Percentiles rank a stretch among this genome's conserved stretches.
Conservation (phyloP, 1,140 invertebrate species). For the Galleria mellonella region DNA sequence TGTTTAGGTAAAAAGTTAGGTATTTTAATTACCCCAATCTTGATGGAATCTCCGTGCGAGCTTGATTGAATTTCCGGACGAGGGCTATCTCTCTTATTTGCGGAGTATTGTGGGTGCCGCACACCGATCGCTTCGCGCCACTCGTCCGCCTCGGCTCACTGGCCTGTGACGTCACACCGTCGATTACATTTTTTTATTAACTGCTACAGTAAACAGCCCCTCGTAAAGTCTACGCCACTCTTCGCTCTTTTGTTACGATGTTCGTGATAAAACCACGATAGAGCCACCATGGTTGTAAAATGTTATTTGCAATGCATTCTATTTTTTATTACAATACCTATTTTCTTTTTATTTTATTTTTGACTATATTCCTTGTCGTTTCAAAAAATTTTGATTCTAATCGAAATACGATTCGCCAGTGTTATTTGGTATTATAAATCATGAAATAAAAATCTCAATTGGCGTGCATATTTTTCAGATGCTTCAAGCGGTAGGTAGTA, state of each 20-base stretch:
- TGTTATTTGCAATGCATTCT: too few relatives aligned
- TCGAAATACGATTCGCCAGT: constrained; percentile 10
- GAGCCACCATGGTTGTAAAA: not conserved
- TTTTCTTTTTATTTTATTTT: constrained; percentile 7
- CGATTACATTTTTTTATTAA: constrained; percentile 67
- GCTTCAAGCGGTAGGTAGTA: constrained; percentile 29
- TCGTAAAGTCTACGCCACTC: constrained; percentile 47
- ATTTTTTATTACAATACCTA: too few relatives aligned
- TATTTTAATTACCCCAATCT: constrained; percentile 72
- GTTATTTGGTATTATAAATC: constrained; percentile 11
- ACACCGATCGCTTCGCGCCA: constrained; percentile 11
- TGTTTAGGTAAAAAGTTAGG: constrained; percentile 53
- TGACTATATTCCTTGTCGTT: too few relatives aligned
- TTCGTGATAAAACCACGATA: constrained; percentile 6
- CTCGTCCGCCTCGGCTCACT: constrained; percentile 38
- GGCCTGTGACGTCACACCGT: constrained; percentile 60
- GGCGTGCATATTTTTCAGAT: constrained; percentile 19
- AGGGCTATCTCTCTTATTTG: constrained; percentile 63
- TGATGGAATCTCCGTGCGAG: constrained; percentile 68
- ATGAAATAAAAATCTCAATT: constrained; percentile 9
- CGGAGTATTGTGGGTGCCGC: constrained; percentile 44
- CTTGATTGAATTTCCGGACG: constrained; percentile 70
- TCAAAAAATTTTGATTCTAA: constrained; percentile 2
- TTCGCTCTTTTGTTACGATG: constrained; percentile 28
- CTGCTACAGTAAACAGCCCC: constrained; percentile 54